These are phyloP conservation scores for Calidris pugnax DNA, from an alignment of 2,113 vertebrate genomes.

Conservation along the genomic window DNA sequence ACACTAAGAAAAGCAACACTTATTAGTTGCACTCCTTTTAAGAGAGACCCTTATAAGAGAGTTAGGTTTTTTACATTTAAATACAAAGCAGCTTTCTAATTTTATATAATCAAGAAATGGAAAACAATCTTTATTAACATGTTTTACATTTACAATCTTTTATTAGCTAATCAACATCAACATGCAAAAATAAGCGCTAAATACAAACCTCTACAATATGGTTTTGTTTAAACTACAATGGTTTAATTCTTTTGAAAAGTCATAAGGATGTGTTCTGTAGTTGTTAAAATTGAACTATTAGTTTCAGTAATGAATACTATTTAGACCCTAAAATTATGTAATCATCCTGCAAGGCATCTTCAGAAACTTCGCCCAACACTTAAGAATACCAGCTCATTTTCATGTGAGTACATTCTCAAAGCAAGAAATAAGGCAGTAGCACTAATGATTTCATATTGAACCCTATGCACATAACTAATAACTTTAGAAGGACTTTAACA, in stretches of 20 bases:
- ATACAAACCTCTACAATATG: constrained; percentile 83
- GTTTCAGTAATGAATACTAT: constrained; percentile 69
- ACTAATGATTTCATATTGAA: constrained; percentile 71
- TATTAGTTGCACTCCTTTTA: neutral
- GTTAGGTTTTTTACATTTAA: neutral
- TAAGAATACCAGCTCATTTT: constrained; percentile 72
- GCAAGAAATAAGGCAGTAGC: constrained; percentile 80
- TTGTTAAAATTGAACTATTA: constrained; percentile 69
- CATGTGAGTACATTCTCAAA: constrained; percentile 82
- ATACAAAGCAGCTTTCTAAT: constrained; percentile 10
- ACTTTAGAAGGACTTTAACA: constrained; percentile 74
- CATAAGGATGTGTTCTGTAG: constrained; percentile 62
- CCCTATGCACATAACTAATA: constrained; percentile 73
- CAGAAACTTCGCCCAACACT: constrained; percentile 71
- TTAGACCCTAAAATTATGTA: constrained; percentile 67
- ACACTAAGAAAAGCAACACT: neutral
- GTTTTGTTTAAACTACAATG: constrained; percentile 73
- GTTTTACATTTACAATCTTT: constrained; percentile 88
- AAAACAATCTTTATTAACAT: constrained; percentile 77
- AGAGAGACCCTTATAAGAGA: neutral
- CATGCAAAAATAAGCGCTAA: constrained; percentile 90
- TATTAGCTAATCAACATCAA: constrained; percentile 90
- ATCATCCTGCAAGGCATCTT: constrained; percentile 76
- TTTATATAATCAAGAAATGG: constrained; percentile 71
- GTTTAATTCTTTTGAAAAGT: constrained; percentile 59